Conservation (phyloP, 2,113 vertebrate species). For the Carollia perspicillata region DNA sequence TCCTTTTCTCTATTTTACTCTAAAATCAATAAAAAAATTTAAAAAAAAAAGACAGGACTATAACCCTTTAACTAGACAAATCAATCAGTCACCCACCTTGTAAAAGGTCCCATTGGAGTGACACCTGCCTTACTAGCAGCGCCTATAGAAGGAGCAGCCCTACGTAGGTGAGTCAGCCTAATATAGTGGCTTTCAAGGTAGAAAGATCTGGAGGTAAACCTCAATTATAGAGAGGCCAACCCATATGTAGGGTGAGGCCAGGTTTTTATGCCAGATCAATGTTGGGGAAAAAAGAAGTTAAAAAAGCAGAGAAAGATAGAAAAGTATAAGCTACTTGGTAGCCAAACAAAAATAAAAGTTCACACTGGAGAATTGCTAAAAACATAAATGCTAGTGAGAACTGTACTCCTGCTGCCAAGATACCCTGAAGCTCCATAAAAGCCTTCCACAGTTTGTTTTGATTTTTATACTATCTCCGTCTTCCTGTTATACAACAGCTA, state of each 20-base stretch:
- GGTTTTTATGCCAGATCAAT: neutral
- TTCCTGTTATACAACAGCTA: neutral
- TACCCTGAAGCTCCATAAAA: neutral
- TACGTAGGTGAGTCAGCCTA: neutral
- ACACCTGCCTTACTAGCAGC: conserved; percentile 1
- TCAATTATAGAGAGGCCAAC: neutral
- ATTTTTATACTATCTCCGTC: neutral
- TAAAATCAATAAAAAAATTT: too few species aligned
- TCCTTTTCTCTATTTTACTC: too few species aligned
- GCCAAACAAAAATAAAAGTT: neutral
- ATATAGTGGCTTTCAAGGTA: neutral
- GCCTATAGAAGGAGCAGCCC: neutral
- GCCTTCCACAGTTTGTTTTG: neutral
- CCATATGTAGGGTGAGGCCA: neutral
- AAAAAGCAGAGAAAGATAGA: neutral
- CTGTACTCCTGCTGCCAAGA: neutral
- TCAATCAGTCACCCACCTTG: neutral
- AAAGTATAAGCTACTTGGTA: neutral
- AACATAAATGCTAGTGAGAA: neutral
- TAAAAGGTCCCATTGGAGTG: neutral
- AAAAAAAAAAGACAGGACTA: neutral
- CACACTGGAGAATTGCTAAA: neutral
- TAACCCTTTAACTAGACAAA: neutral
- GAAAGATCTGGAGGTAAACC: neutral
- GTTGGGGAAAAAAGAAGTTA: neutral